A percentile compares a stretch with the other conserved stretches of the same genome.
Conservation (phyloP, 1,140 invertebrate species). For the Euschistus heros region DNA sequence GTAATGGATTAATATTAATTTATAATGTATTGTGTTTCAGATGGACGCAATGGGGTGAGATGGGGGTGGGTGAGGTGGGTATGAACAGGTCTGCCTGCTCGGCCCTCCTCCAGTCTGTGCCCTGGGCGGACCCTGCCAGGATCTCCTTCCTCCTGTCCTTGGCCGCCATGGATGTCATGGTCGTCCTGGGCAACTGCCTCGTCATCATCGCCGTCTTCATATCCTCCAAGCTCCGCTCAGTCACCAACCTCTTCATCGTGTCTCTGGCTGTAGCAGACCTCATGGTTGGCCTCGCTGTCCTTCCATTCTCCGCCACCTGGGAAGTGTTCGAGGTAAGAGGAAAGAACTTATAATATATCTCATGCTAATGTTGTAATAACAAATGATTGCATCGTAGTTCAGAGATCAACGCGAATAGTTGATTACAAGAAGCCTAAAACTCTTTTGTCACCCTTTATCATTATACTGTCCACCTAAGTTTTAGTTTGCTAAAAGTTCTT, state of each 20-base stretch:
- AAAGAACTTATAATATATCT: no score
- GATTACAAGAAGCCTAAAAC: no score
- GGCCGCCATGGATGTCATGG: constrained; percentile 71
- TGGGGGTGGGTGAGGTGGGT: constrained; percentile 22
- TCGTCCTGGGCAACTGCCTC: constrained; percentile 78
- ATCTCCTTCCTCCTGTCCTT: constrained; percentile 63
- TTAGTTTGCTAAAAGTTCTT: no score
- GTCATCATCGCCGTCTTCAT: constrained; percentile 86
- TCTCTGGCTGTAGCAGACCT: constrained; percentile 87
- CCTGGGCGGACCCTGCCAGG: constrained; percentile 62
- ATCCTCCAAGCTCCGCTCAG: constrained; percentile 74
- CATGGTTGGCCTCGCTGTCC: constrained; percentile 78
- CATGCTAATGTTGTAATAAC: no score
- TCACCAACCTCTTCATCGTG: constrained; percentile 91
- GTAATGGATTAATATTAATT: no score
- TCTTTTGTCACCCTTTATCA: no score
- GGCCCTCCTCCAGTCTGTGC: constrained; percentile 41
- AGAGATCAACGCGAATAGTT: no score
- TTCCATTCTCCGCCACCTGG: constrained; percentile 80
- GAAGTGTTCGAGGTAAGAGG: constrained; percentile 70
- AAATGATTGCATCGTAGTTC: no score
- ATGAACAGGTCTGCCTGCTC: constrained; percentile 25
- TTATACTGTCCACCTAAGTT: no score
- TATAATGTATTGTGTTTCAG: no score
- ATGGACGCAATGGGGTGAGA: constrained; percentile 18